phyloP scores from a whole-genome alignment of 2,113 vertebrate species.

The Mohoua ochrocephala region DNA sequence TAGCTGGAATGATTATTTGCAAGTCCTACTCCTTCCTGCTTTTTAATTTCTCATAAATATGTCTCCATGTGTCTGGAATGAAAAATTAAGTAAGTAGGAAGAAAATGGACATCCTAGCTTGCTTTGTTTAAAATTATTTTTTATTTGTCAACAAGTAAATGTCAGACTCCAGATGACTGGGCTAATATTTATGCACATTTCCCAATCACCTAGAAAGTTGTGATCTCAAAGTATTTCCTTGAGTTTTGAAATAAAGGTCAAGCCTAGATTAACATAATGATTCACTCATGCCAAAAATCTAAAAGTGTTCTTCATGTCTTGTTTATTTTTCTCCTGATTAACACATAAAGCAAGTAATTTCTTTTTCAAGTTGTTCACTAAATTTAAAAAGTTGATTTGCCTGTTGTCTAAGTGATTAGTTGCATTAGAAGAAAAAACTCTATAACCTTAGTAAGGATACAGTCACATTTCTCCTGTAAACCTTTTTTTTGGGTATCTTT shows the following conservation, averaged over 20 bases:
- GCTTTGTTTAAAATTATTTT: background rate
- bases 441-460: background rate
- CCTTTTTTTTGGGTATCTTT: accelerated
- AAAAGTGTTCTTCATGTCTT: background rate
- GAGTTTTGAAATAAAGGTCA: constrained; percentile 35
- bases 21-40: background rate
- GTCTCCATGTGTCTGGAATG: background rate
- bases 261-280: constrained; percentile 2
- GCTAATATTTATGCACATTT: constrained; percentile 16
- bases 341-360: background rate
- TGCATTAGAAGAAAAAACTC: background rate
- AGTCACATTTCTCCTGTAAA: background rate
- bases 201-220: background rate
- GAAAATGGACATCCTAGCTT: background rate
- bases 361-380: background rate
- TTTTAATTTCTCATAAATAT: background rate
- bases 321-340: background rate
- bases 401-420: background rate
- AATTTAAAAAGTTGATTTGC: background rate
- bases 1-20: background rate
- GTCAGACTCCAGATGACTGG: constrained; percentile 15
- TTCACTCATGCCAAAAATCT: background rate
- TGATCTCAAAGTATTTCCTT: background rate
- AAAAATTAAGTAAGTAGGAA: background rate
- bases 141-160: constrained; percentile 1